phyloP scores from a whole-genome alignment of 1,140 invertebrate genomes.

The Drosophila ironensis region DNA sequence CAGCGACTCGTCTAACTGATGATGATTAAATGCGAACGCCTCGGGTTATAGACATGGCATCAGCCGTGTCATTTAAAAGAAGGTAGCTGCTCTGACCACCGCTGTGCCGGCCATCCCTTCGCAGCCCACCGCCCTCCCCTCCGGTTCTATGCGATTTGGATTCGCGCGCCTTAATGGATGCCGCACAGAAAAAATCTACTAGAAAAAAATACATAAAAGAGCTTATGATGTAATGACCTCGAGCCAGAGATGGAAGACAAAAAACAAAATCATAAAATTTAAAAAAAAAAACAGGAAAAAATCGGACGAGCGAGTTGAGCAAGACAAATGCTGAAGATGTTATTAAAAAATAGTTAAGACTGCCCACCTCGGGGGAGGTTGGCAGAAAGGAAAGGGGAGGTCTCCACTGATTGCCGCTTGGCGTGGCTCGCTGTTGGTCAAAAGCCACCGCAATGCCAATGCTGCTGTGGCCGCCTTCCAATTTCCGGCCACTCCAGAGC shows the following conservation, averaged over 20 bases:
- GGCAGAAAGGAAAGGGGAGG: neutral
- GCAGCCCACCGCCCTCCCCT: neutral
- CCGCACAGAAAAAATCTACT: conserved; percentile 32
- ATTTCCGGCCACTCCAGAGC: conserved; percentile 22
- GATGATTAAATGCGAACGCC: conserved; percentile 78
- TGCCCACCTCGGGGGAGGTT: conserved; percentile 22
- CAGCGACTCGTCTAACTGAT: conserved; percentile 75
- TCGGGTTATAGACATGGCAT: conserved; percentile 80
- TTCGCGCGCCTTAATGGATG: conserved; percentile 76
- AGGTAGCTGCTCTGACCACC: conserved; percentile 63
- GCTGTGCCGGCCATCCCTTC: conserved; percentile 13
- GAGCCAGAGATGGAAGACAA: conserved; percentile 31
- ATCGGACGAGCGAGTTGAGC: conserved; percentile 62
- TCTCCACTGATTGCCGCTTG: conserved; percentile 40
- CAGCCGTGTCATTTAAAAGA: conserved; percentile 80
- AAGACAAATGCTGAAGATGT: conserved; percentile 80
- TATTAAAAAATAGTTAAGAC: conserved; percentile 79
- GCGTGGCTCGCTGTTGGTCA: conserved; percentile 26
- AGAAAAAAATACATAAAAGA: conserved; percentile 48
- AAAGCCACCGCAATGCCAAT: conserved; percentile 42
- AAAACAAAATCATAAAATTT: conserved; percentile 21
- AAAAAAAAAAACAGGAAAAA: conserved; percentile 3
- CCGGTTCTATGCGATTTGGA: conserved; percentile 52
- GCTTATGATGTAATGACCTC: conserved; percentile 79
- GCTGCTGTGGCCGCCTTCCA: conserved; percentile 43